A percentile compares a stretch with the other conserved stretches of the same genome.
These are phyloP conservation scores for Drosophila bipectinata DNA, from an alignment of 1,140 invertebrate genomes.

Conservation along the genomic window DNA sequence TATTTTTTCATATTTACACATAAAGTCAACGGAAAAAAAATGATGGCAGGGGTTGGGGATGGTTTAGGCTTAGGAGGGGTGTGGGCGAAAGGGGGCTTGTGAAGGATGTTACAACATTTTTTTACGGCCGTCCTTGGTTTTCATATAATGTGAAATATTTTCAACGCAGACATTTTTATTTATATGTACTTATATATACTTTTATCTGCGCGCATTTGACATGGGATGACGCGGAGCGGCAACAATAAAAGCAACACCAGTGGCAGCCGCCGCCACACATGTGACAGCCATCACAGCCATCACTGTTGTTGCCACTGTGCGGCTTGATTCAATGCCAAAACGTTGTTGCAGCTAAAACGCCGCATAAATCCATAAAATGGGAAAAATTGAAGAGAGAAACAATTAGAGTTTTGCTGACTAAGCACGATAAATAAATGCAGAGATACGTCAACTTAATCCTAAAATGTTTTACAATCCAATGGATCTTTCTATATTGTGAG, in stretches of 20 bases:
- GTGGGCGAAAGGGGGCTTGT: constrained; percentile 2
- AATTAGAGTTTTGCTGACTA: constrained; percentile 35
- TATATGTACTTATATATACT: constrained; percentile 54
- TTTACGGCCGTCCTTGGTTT: constrained; percentile 65
- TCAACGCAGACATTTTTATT: constrained; percentile 71
- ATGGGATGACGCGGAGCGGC: constrained; percentile 46
- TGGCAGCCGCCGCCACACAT: constrained; percentile 31
- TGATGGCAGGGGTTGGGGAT: constrained; percentile 1
- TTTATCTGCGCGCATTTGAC: constrained; percentile 51
- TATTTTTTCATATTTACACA: constrained; percentile 83
- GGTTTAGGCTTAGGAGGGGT: constrained; percentile 14
- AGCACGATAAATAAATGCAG: constrained; percentile 9
- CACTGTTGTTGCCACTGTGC: constrained; percentile 11
- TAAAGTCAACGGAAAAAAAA: constrained; percentile 65
- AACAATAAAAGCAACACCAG: constrained; percentile 8
- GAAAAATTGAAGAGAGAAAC: constrained; percentile 29
- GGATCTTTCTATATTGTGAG: not conserved
- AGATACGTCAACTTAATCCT: constrained; percentile 16
- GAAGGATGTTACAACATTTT: constrained; percentile 62
- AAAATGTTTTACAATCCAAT: not conserved
- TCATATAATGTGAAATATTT: constrained; percentile 70
- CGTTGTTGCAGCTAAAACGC: constrained; percentile 51
- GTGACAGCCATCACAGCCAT: constrained; percentile 34
- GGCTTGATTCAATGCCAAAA: constrained; percentile 56
- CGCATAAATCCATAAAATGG: constrained; percentile 43